A percentile compares a stretch with the other conserved stretches of the same genome.
phyloP scores from a whole-genome alignment of 2,797 vertebrate genomes.

The Sciurus carolinensis region DNA sequence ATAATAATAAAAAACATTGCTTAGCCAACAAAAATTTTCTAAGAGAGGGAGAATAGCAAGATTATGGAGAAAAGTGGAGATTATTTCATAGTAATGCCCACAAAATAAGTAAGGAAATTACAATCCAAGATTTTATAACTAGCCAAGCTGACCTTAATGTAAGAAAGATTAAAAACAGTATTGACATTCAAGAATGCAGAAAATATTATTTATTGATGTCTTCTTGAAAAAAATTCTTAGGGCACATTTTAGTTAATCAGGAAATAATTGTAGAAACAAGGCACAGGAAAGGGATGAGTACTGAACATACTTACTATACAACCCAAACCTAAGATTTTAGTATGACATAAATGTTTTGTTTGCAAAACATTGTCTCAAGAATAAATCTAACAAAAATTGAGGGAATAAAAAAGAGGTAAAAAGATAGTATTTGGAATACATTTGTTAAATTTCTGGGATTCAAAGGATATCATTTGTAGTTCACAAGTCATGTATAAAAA shows the following conservation, averaged over 20 bases:
- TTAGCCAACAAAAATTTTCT: not conserved
- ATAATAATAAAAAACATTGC: not conserved
- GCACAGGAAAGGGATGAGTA: not conserved
- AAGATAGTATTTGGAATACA: not conserved
- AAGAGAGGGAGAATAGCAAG: not conserved
- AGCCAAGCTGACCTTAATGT: not conserved
- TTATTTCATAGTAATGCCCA: not conserved
- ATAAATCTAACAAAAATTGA: slow-evolving; percentile 1
- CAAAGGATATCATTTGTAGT: not conserved
- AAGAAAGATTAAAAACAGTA: not conserved
- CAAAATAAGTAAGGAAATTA: not conserved
- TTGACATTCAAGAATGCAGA: not conserved
- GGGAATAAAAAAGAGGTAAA: not conserved
- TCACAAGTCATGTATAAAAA: not conserved
- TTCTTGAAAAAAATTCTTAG: not conserved
- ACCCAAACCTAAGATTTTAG: not conserved
- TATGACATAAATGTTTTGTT: not conserved
- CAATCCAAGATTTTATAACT: not conserved
- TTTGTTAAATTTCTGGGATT: not conserved
- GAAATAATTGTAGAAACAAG: slow-evolving; percentile 5
- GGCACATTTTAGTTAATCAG: not conserved
- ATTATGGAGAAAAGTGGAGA: not conserved
- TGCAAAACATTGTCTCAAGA: not conserved
- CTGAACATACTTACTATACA: not conserved
- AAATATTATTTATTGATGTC: not conserved